These are phyloP conservation scores for Drosophila nr. fundita DNA, from an alignment of 2,888 invertebrate genomes.

Conservation along the genomic window DNA sequence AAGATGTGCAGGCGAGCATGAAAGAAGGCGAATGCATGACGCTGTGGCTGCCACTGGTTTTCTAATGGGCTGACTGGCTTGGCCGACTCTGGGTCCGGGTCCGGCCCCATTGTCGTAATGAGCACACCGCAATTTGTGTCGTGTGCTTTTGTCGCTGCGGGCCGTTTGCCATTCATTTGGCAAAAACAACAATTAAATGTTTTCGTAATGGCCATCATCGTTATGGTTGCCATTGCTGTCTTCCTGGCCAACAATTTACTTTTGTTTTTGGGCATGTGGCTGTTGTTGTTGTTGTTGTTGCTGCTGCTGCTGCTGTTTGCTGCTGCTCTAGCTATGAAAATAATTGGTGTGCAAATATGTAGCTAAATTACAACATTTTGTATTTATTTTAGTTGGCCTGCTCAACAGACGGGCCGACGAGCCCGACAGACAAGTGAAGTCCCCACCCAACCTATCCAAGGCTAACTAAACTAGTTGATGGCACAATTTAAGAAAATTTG, in stretches of 20 bases:
- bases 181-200: conserved; percentile 79
- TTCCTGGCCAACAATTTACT: conserved; percentile 68
- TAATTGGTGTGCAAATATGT: conserved; percentile 77
- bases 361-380: conserved; percentile 69
- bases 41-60: conserved; percentile 40
- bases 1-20: conserved; percentile 64
- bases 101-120: conserved; percentile 70
- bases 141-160: conserved; percentile 62
- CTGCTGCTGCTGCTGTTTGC: conserved; percentile 30
- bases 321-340: conserved; percentile 58
- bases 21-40: conserved; percentile 69
- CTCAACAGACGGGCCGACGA: conserved; percentile 36
- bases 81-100: conserved; percentile 7
- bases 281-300: conserved; percentile 16
- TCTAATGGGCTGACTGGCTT: conserved; percentile 52
- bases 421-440: conserved; percentile 26
- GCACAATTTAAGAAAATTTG: conserved; percentile 30
- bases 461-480: conserved; percentile 30
- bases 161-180: conserved; percentile 79
- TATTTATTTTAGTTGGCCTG: conserved; percentile 71
- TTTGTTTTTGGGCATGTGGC: conserved; percentile 62
- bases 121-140: conserved; percentile 80
- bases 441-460: conserved; percentile 21
- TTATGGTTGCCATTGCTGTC: conserved; percentile 53
- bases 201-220: conserved; percentile 78